Conservation (phyloP, 1,140 invertebrate genomes). For the Drosophila pallidifrons region DNA sequence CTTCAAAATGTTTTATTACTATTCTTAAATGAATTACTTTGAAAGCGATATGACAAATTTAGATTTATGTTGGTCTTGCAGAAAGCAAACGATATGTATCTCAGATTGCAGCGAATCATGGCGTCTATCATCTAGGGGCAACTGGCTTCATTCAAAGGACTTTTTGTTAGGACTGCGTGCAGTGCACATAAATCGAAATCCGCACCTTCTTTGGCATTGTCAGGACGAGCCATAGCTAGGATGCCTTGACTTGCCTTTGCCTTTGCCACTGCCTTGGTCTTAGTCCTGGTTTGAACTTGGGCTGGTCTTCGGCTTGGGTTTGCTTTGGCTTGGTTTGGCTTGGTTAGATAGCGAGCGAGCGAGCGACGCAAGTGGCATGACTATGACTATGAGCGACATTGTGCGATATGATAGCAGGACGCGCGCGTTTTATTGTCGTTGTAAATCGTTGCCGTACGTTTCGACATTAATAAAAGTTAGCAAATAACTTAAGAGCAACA, state of each 20-base stretch:
- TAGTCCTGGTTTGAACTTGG: constrained; percentile 26
- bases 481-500: constrained; percentile 76
- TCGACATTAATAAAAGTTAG: constrained; percentile 84
- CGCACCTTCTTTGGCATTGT: constrained; percentile 79
- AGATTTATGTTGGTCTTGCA: too few relatives aligned
- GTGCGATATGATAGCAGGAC: constrained; percentile 79
- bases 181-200: constrained; percentile 83
- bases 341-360: constrained; percentile 63
- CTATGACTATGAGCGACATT: constrained; percentile 81
- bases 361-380: constrained; percentile 63
- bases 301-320: constrained; percentile 22
- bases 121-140: background rate
- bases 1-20: too few relatives aligned
- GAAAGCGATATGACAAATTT: too few relatives aligned
- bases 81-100: too few relatives aligned
- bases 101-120: constrained; percentile 2
- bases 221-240: constrained; percentile 58
- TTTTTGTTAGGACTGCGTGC: constrained; percentile 63
- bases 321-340: constrained; percentile 49
- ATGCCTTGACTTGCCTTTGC: constrained; percentile 46
- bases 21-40: too few relatives aligned
- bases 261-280: constrained; percentile 38
- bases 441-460: constrained; percentile 83
- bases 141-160: constrained; percentile 26
- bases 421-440: constrained; percentile 81